Evolutionary conservation across 2,888 invertebrate genomes (phyloP), one percentile per base, ranked within the genome.

Genomic region (Polymixis lichenea): DNA sequence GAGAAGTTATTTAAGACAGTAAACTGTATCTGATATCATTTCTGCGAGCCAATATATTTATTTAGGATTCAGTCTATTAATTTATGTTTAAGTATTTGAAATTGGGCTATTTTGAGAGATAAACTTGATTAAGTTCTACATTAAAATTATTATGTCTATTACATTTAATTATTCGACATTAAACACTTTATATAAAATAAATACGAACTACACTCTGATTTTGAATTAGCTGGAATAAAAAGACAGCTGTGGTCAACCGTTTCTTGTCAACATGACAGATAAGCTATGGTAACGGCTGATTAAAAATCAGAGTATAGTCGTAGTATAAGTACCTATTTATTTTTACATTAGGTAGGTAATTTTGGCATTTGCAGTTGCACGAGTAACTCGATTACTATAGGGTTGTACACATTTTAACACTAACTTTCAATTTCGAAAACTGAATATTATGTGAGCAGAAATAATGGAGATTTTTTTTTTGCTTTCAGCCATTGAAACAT

Each of bases 31-130:
- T 13, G 15, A 7, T 51, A 49, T 43, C 15, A 28, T 51, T 62
- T 64, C 13, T 56, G 13, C 56, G 28, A 51, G 25, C 38, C 3
- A 38, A 38, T 38, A 32, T 78, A 70, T 77, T 78, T 78, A 56
- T 56, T 72, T 66, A 80, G 60, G 60, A 51, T 60, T 43, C 19
- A 15, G 68, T 49, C 55, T 46, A 72, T 79, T 79, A 38, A 22
- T 49, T 15, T 9, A 15, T 55, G 43, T 61, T 25, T 13, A 38
- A 38, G 38, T 38, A 56, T 25, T 56, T 56, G 15, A 56, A 56
- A 25, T 15, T 56, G 25, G 25, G 25, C 56, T 56, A 56, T 56
- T 56, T 56, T 56, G 7, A 56, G 25, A 25, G 6, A 56, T 56
- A 56, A 2, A 56, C 25, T 56, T 56, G 25, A 56, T 25, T 15